Conservation (phyloP, 2,888 invertebrate genomes). For the Chymomyza amoena region DNA sequence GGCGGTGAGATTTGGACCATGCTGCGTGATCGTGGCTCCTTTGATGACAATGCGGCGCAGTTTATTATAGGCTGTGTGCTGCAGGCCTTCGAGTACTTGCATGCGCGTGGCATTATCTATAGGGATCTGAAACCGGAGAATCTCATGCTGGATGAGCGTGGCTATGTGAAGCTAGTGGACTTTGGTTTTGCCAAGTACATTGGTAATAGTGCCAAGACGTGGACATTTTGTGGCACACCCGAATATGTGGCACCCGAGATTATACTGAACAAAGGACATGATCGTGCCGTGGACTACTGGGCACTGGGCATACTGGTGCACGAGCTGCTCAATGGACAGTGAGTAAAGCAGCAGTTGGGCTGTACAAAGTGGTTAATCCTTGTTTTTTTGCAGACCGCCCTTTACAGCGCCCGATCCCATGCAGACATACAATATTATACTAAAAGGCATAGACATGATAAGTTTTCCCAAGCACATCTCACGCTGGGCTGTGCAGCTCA, state of each 20-base stretch:
- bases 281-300: conserved; percentile 96
- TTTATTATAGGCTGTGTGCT: conserved; percentile 96
- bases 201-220: conserved; percentile 89
- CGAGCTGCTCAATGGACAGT: conserved; percentile 92
- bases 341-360: conserved; percentile 68
- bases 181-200: conserved; percentile 96
- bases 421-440: conserved; percentile 95
- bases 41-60: conserved; percentile 89
- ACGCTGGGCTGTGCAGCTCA: conserved; percentile 88
- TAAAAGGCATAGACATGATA: conserved; percentile 94
- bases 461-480: conserved; percentile 90
- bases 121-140: conserved; percentile 97
- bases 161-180: conserved; percentile 95
- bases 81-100: conserved; percentile 94
- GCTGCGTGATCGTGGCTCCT: conserved; percentile 89
- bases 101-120: conserved; percentile 90
- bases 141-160: conserved; percentile 89
- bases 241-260: conserved; percentile 95
- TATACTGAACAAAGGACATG: conserved; percentile 88
- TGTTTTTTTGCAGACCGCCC: conserved; percentile 82
- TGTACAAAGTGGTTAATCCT: background rate
- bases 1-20: conserved; percentile 98
- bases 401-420: conserved; percentile 95
- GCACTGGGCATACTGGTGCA: conserved; percentile 93
- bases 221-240: conserved; percentile 98